Percentiles rank a stretch among this genome's conserved stretches.
These are phyloP conservation scores for Erannis defoliaria DNA, from an alignment of 2,888 invertebrate species.

Conservation along the genomic window DNA sequence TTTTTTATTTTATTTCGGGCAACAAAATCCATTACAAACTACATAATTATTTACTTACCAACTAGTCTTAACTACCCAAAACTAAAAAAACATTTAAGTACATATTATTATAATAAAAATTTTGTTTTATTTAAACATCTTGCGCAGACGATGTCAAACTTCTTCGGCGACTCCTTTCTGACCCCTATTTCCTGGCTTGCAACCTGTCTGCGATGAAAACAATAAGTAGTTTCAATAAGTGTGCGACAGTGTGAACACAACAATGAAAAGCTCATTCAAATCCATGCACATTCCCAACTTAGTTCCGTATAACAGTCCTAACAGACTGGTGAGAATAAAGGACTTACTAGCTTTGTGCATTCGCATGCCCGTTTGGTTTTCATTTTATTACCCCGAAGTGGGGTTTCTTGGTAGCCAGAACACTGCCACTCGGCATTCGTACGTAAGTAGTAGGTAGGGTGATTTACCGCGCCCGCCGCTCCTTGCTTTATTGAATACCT, in stretches of 20 bases:
- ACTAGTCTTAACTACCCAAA: too few relatives aligned
- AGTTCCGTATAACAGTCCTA: conserved; percentile 28
- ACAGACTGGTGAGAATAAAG: conserved; percentile 18
- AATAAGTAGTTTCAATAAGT: conserved; percentile 23
- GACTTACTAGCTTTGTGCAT: conserved; percentile 34
- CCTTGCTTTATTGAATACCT: conserved; percentile 76
- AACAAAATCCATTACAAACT: too few relatives aligned
- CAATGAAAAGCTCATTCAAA: conserved; percentile 27
- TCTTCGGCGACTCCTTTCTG: too few relatives aligned
- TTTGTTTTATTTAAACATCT: too few relatives aligned
- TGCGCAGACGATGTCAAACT: too few relatives aligned
- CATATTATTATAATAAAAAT: too few relatives aligned
- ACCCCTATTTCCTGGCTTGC: too few relatives aligned
- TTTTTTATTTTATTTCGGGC: too few relatives aligned
- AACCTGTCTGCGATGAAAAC: conserved; percentile 5
- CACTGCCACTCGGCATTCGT: conserved; percentile 61
- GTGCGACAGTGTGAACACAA: conserved; percentile 19
- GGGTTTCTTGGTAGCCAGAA: conserved; percentile 44
- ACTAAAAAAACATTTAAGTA: too few relatives aligned
- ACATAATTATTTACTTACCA: too few relatives aligned
- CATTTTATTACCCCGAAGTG: conserved; percentile 29
- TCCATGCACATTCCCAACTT: conserved; percentile 22
- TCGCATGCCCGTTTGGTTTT: conserved; percentile 35
- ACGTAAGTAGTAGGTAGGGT: conserved; percentile 60
- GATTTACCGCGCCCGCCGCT: conserved; percentile 73